Evolutionary conservation across 2,113 vertebrate genomes (phyloP).

Genomic region (Microcebus jonahi): DNA sequence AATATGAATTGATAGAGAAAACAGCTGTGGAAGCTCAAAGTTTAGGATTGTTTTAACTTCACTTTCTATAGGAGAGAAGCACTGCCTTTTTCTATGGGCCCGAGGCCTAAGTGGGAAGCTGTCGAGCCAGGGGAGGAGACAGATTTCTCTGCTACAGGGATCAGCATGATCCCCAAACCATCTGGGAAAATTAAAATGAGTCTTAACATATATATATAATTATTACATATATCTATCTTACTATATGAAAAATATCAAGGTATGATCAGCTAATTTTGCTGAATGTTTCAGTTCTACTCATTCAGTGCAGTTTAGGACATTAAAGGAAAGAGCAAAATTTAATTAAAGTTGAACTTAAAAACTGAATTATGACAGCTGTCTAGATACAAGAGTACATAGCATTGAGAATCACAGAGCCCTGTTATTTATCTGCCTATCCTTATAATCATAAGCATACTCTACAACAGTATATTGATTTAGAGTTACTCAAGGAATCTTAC

Average conservation of each 20-base stretch:
- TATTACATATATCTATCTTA: neutral
- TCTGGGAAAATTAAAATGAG: neutral
- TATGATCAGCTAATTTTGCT: neutral
- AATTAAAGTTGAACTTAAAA: slow-evolving; percentile 20
- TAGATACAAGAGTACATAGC: neutral
- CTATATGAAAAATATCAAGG: slow-evolving; percentile 3
- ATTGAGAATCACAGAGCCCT: neutral
- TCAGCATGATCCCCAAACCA: neutral
- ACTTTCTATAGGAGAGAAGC: neutral
- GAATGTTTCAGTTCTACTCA: slow-evolving; percentile 15
- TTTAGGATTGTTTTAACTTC: neutral
- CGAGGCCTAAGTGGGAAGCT: neutral
- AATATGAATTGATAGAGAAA: neutral
- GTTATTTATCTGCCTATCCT: neutral
- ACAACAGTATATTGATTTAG: neutral
- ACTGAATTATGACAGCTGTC: neutral
- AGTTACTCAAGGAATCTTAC: neutral
- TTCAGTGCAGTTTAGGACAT: neutral
- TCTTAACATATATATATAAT: neutral
- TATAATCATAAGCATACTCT: neutral
- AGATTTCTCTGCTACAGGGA: neutral
- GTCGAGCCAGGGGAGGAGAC: neutral
- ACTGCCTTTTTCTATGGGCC: neutral
- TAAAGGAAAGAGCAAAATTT: neutral
- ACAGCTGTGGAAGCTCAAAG: neutral